Percentiles rank a stretch among this genome's conserved stretches.
Evolutionary conservation across 1,140 invertebrate species (phyloP).

Genomic region (Caerostris darwini): DNA sequence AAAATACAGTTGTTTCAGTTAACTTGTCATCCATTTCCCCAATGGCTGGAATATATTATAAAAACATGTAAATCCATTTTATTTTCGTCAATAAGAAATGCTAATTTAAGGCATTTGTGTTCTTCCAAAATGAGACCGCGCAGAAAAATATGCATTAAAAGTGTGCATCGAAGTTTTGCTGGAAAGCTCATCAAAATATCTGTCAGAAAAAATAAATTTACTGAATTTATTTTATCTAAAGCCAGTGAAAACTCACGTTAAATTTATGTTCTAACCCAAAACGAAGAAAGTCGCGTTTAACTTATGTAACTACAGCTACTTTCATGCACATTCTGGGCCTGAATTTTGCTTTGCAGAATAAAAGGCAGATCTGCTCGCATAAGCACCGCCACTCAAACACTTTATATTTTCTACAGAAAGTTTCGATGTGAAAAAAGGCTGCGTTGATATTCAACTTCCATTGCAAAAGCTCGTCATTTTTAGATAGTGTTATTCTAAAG

Average conservation of each 20-base stretch:
- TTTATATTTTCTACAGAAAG: neutral
- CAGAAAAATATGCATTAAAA: neutral
- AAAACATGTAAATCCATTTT: neutral
- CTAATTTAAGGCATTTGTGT: neutral
- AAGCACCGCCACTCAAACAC: neutral
- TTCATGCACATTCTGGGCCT: neutral
- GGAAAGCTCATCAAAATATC: neutral
- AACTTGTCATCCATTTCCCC: neutral
- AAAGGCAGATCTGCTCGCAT: neutral
- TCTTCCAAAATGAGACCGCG: neutral
- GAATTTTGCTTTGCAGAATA: constrained; percentile 2
- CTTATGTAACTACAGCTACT: neutral
- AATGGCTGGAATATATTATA: neutral
- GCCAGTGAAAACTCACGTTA: neutral
- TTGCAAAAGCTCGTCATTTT: constrained; percentile 1
- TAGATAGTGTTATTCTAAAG: neutral
- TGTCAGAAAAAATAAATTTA: neutral
- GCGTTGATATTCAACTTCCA: neutral
- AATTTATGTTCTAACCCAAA: constrained; percentile 29
- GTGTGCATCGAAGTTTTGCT: neutral
- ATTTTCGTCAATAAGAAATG: neutral
- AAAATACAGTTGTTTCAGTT: too few species aligned
- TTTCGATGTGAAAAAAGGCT: neutral
- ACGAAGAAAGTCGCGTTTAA: neutral
- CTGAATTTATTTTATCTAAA: constrained; percentile 1